phyloP scores from a whole-genome alignment of 2,113 vertebrate species.

The Solenodon paradoxus region DNA sequence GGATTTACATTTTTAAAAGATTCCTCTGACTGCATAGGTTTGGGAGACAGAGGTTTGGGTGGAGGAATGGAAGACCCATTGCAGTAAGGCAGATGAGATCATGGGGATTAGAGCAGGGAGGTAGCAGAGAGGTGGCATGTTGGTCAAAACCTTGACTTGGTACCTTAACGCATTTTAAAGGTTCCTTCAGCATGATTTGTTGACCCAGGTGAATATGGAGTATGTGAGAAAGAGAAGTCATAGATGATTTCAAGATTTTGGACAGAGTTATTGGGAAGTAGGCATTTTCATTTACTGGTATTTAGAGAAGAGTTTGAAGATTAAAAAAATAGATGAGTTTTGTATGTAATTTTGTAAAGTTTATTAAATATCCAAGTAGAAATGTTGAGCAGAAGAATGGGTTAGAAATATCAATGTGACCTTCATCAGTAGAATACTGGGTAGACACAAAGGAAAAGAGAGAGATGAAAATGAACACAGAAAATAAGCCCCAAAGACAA shows the following conservation, averaged over 20 bases:
- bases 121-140: neutral
- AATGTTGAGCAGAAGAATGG: neutral
- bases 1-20: neutral
- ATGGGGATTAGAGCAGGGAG: neutral
- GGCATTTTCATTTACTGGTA: neutral
- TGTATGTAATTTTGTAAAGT: neutral
- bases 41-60: neutral
- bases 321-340: neutral
- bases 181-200: neutral
- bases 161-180: neutral
- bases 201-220: neutral
- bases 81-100: neutral
- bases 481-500: neutral
- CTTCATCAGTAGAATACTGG: neutral
- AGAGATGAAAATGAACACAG: neutral
- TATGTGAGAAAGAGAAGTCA: neutral
- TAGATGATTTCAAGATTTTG: neutral
- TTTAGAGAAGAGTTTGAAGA: neutral
- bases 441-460: neutral
- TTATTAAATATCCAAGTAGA: neutral
- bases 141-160: neutral
- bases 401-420: neutral
- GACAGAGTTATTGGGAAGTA: neutral
- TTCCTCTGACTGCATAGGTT: neutral
- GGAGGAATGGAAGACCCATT: neutral